phyloP scores from a whole-genome alignment of 2,888 invertebrate species.

The Leptodirus hochenwartii region DNA sequence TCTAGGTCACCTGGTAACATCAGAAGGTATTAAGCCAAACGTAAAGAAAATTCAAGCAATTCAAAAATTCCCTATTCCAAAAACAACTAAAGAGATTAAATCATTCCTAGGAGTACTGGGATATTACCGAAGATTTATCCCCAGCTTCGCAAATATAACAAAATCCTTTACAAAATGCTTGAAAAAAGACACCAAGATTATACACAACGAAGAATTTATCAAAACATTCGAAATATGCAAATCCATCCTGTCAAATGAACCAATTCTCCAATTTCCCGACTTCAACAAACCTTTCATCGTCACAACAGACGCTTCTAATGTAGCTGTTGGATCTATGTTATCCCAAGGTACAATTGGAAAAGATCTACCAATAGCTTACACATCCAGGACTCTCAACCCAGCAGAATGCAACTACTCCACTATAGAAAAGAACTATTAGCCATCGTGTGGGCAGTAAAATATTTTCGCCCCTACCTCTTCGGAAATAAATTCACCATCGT shows the following conservation, averaged over 20 bases:
- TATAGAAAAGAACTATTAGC: conserved; percentile 19
- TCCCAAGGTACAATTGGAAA: conserved; percentile 11
- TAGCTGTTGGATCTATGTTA: conserved; percentile 8
- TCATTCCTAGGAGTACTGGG: conserved; percentile 6
- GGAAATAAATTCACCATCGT: conserved; percentile 18
- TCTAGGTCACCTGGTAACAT: conserved; percentile 9
- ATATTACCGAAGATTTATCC: too few species aligned
- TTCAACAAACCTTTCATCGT: conserved; percentile 7
- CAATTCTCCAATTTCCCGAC: conserved; percentile 8
- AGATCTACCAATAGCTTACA: conserved; percentile 17
- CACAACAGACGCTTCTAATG: conserved; percentile 8
- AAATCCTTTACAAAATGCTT: conserved; percentile 4
- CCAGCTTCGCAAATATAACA: conserved; percentile 3
- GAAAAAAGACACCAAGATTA: conserved; percentile 6
- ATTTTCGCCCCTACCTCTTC: conserved; percentile 19
- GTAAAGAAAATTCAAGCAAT: conserved; percentile 7
- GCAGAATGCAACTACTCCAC: conserved; percentile 18
- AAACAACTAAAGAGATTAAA: conserved; percentile 9
- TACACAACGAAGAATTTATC: background rate
- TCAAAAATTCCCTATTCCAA: conserved; percentile 8
- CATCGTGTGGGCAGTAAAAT: conserved; percentile 16
- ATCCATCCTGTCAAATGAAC: conserved; percentile 2
- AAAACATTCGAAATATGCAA: conserved; percentile 6
- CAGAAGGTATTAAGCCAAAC: conserved; percentile 10
- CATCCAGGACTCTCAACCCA: conserved; percentile 16